Evolutionary conservation across 2,888 invertebrate species (phyloP).

Genomic region (Eilema sororculum): DNA sequence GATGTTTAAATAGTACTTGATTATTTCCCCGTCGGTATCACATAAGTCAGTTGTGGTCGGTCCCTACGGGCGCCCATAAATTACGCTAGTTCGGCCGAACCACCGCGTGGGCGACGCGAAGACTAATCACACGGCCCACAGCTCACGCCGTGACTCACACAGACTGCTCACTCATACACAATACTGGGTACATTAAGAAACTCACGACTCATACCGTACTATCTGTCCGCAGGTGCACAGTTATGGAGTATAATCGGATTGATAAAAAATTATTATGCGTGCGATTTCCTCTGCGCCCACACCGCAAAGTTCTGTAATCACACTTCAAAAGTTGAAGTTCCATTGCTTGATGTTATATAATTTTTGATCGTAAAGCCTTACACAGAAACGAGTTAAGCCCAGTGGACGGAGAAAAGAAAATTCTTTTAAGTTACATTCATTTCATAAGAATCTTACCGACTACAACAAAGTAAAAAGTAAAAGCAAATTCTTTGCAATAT

Average conservation of each 20-base stretch:
- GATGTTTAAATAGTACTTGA: neutral
- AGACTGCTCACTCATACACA: neutral
- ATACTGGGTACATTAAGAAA: too few relatives aligned
- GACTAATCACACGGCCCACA: neutral
- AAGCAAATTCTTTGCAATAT: slow-evolving; percentile 17
- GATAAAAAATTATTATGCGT: neutral
- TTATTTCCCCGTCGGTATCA: slow-evolving; percentile 1
- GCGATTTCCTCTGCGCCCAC: neutral
- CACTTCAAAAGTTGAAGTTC: neutral
- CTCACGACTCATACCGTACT: too few relatives aligned
- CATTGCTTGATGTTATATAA: neutral
- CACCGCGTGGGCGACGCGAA: neutral
- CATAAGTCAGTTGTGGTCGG: slow-evolving; percentile 15
- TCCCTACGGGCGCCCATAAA: slow-evolving; percentile 7
- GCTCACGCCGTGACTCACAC: neutral
- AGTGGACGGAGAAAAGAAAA: neutral
- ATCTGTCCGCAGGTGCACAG: neutral
- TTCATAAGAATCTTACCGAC: slow-evolving; percentile 14
- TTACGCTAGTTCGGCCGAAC: neutral
- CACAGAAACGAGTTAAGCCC: neutral
- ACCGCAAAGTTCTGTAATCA: neutral
- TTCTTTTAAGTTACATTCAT: slow-evolving; percentile 6
- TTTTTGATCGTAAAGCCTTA: neutral
- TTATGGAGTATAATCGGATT: neutral
- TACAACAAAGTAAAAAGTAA: slow-evolving; percentile 16